These are phyloP conservation scores for Saturnia pavonia DNA, from an alignment of 2,888 invertebrate species.

Conservation along the genomic window DNA sequence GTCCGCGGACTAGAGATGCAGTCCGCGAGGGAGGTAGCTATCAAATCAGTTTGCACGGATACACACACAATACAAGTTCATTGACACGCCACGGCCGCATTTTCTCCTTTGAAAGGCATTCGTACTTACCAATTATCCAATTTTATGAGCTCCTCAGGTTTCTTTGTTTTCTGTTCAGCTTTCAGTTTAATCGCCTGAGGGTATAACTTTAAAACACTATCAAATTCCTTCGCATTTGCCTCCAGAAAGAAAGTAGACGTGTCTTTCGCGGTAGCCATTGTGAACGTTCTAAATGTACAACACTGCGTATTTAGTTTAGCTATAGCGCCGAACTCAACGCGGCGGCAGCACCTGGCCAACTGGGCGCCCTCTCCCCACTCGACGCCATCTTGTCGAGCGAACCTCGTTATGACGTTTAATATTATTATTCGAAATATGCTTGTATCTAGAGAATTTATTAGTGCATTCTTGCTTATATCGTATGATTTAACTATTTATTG, in stretches of 20 bases:
- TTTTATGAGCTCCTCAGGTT: slow-evolving; percentile 96
- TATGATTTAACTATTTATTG: slow-evolving; percentile 29
- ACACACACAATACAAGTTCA: slow-evolving; percentile 83
- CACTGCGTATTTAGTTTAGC: slow-evolving; percentile 81
- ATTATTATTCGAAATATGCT: slow-evolving; percentile 69
- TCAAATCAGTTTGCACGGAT: slow-evolving; percentile 83
- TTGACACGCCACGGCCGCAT: slow-evolving; percentile 83
- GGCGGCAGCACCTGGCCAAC: slow-evolving; percentile 83
- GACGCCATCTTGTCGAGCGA: slow-evolving; percentile 78
- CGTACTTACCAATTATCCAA: slow-evolving; percentile 96
- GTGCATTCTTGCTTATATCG: slow-evolving; percentile 34
- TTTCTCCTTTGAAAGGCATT: slow-evolving; percentile 80
- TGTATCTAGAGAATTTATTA: slow-evolving; percentile 48
- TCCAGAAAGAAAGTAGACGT: slow-evolving; percentile 96
- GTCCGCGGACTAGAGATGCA: slow-evolving; percentile 83
- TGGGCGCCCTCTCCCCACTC: slow-evolving; percentile 81
- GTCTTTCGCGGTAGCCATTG: slow-evolving; percentile 93
- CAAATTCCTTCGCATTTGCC: slow-evolving; percentile 93
- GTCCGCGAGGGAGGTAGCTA: slow-evolving; percentile 85
- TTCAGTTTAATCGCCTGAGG: slow-evolving; percentile 95
- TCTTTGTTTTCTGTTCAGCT: slow-evolving; percentile 95
- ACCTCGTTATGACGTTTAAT: slow-evolving; percentile 78
- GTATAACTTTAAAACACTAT: slow-evolving; percentile 94
- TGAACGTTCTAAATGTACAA: slow-evolving; percentile 83
- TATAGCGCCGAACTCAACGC: slow-evolving; percentile 82